Evolutionary conservation across 53 echinoderm and acorn worm species (phyloP).

Genomic region (Apostichopus leukothele): DNA sequence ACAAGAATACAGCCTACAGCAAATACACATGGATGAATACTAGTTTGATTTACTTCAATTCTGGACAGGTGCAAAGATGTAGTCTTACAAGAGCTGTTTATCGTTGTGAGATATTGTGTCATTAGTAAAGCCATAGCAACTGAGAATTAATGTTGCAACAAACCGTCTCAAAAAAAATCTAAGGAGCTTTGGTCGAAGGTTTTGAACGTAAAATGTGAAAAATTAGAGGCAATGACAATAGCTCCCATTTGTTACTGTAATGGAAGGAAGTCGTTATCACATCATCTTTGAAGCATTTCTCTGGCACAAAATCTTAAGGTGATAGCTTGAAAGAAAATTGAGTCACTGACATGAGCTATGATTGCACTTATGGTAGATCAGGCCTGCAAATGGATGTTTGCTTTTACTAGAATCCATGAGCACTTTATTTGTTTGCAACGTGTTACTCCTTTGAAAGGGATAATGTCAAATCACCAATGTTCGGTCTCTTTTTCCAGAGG

Average conservation of each 20-base stretch:
- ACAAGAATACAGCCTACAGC: neutral
- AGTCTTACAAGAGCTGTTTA: neutral
- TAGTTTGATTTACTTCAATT: neutral
- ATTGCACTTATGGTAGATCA: conserved; percentile 16
- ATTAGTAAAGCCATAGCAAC: conserved; percentile 10
- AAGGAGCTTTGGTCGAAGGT: neutral
- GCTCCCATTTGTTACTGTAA: conserved; percentile 7
- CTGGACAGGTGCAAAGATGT: neutral
- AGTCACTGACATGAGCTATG: conserved; percentile 32
- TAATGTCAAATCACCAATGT: neutral
- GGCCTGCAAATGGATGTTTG: conserved; percentile 20
- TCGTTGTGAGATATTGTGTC: neutral
- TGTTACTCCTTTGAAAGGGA: conserved; percentile 12
- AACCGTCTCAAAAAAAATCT: neutral
- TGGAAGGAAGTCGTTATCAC: conserved; percentile 7
- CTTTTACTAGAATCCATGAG: conserved; percentile 16
- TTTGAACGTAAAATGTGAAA: no score
- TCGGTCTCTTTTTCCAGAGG: neutral
- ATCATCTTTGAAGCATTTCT: conserved; percentile 11
- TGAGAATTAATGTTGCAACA: neutral
- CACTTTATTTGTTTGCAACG: conserved; percentile 37
- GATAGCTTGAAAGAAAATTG: neutral
- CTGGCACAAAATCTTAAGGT: neutral
- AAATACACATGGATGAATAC: conserved; percentile 2
- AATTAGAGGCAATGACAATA: neutral